Evolutionary conservation across 2,113 vertebrate species (phyloP).

Genomic region (Stigmatopora nigra): DNA sequence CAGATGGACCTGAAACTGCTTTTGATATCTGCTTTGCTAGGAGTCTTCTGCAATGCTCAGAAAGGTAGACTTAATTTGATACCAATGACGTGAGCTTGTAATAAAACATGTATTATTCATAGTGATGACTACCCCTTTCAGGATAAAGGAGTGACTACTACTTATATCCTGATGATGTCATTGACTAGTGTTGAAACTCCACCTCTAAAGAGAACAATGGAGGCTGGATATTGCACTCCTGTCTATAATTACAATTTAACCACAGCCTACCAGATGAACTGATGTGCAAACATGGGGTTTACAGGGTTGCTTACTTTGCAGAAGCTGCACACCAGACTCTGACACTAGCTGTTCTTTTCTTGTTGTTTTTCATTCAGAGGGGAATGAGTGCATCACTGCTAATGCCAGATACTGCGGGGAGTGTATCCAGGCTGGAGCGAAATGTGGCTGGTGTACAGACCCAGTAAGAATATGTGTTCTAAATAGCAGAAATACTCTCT

Average conservation of each 20-base stretch:
- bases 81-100: constrained; percentile 9
- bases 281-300: constrained; percentile 33
- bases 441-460: constrained; percentile 94
- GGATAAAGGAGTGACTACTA: constrained; percentile 4
- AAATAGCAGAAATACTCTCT: not conserved
- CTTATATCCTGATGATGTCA: constrained; percentile 32
- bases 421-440: constrained; percentile 93
- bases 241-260: constrained; percentile 40
- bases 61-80: constrained; percentile 59
- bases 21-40: constrained; percentile 54
- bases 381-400: constrained; percentile 89
- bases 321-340: constrained; percentile 20
- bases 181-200: constrained; percentile 25
- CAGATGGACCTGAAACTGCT: constrained; percentile 73
- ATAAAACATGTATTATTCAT: not conserved
- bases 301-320: constrained; percentile 40
- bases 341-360: constrained; percentile 22
- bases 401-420: constrained; percentile 93
- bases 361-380: constrained; percentile 72
- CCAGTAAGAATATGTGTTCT: constrained; percentile 67
- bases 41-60: constrained; percentile 54
- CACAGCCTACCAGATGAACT: constrained; percentile 36
- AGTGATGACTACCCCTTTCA: constrained; percentile 1
- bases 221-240: constrained; percentile 35
- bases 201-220: constrained; percentile 35